Base-by-base conservation (phyloP, 2,113 vertebrate genomes). In the Ceyx melanurus region DNA sequence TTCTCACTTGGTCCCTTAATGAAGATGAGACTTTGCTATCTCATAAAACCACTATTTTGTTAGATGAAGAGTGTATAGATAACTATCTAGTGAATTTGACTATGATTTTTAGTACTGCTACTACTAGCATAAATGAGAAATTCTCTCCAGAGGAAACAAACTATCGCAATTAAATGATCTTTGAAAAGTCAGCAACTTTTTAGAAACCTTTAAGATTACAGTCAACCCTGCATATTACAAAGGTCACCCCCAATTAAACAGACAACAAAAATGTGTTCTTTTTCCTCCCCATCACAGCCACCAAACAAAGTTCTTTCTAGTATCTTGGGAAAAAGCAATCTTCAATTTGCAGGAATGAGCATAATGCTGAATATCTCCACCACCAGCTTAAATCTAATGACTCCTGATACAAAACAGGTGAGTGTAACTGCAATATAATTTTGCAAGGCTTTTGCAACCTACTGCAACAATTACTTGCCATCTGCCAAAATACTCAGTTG, bases 341-440 rank as follows among this genome's bases (percentile, higher is more conserved):
- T 99, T 72, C 99, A 99, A 97, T 99, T 99, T 92, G 98, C 99
- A 48, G 99, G 99, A 61, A 99, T 99, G 99, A 99, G 97, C 92
- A 99, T 99, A 97, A 99, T 98, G 89, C 97, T 99, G 91, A 99
- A 99, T 96, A 99, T 99, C 93, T 99, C 99, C 64, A 99, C 98
- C 43, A 99, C 98, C 97, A 99, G 99, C 96, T 98, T 99, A 96
- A 99, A 99, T 96, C 97, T 99, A 91, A 98, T 99, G 98, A 99
- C 98, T 19, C 99, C 98, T 0, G 99, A 99, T 96, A 99, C 99
- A 82, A 99, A 99, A 97, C 99, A 99, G 99, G 99, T 99, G 77
- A 86, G 97, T 92, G 23, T 61, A 51, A 81, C 43, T 78, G 50
- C 71, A 26, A 5, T 29, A 4, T 51, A 88, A 31, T 82, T 79